phyloP scores from a whole-genome alignment of 2,113 vertebrate genomes.

The Hypomesus transpacificus region DNA sequence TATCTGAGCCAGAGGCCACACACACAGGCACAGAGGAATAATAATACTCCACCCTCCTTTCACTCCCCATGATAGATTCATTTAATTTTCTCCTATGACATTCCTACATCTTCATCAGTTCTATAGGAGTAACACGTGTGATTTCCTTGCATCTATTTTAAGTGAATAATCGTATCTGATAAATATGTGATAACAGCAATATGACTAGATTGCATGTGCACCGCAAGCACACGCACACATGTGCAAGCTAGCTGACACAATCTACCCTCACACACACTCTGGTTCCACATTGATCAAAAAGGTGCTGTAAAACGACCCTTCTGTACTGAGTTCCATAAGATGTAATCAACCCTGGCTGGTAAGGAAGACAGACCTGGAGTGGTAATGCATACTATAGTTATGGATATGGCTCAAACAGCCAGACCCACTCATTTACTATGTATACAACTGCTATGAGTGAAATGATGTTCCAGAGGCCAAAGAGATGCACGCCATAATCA shows the following conservation, averaged over 20 bases:
- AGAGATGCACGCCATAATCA: too few relatives aligned
- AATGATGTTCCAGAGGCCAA: too few relatives aligned
- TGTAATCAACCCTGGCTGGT: slow-evolving; percentile 28
- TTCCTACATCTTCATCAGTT: slow-evolving; percentile 48
- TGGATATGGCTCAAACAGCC: not conserved
- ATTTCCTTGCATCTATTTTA: slow-evolving; percentile 35
- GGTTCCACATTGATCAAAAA: slow-evolving; percentile 8
- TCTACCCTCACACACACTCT: slow-evolving; percentile 7
- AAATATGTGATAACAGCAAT: slow-evolving; percentile 45
- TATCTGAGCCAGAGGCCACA: slow-evolving; percentile 11
- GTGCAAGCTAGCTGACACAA: not conserved
- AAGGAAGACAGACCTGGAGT: not conserved
- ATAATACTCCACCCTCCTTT: slow-evolving; percentile 48
- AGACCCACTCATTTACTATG: not conserved
- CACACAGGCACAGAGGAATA: slow-evolving; percentile 32
- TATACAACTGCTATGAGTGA: too few relatives aligned
- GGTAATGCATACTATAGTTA: not conserved
- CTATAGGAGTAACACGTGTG: not conserved
- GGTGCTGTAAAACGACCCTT: slow-evolving; percentile 21
- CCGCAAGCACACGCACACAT: too few relatives aligned
- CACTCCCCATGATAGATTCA: slow-evolving; percentile 46
- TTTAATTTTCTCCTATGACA: slow-evolving; percentile 45
- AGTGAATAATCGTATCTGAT: slow-evolving; percentile 52
- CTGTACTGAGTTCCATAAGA: slow-evolving; percentile 38
- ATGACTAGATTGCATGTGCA: slow-evolving; percentile 24